Conservation (phyloP, 1,140 invertebrate genomes). For the Drosophila ohnishii region DNA sequence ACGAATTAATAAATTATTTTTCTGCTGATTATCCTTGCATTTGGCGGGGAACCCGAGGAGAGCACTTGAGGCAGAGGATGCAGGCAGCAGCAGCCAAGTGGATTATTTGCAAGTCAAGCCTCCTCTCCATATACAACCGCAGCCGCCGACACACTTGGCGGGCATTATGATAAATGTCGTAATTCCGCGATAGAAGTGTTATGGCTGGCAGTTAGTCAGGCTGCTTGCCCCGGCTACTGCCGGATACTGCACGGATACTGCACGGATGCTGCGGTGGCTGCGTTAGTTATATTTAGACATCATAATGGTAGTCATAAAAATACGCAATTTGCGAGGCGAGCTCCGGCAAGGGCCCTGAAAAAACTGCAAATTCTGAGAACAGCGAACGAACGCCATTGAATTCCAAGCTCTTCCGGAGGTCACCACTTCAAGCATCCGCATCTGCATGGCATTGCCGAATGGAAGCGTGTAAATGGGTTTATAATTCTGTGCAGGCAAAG, state of each 20-base stretch:
- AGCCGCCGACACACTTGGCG: slow-evolving; percentile 4
- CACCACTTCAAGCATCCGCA: slow-evolving; percentile 18
- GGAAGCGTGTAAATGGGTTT: slow-evolving; percentile 26
- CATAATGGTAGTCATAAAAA: slow-evolving; percentile 51
- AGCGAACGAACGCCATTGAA: slow-evolving; percentile 19
- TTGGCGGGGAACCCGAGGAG: not conserved
- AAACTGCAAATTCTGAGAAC: slow-evolving; percentile 23
- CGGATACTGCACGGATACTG: slow-evolving; percentile 20
- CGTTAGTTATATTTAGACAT: slow-evolving; percentile 45
- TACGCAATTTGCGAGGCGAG: slow-evolving; percentile 36
- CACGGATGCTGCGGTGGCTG: slow-evolving; percentile 13
- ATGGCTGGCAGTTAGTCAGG: slow-evolving; percentile 43
- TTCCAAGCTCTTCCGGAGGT: slow-evolving; percentile 18
- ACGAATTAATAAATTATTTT: slow-evolving; percentile 23
- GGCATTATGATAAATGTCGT: slow-evolving; percentile 56
- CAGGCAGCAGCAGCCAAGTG: slow-evolving; percentile 38
- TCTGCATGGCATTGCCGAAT: slow-evolving; percentile 22
- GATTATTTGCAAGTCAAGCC: slow-evolving; percentile 43
- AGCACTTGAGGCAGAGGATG: slow-evolving; percentile 35
- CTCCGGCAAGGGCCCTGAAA: slow-evolving; percentile 6
- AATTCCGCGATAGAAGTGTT: slow-evolving; percentile 53
- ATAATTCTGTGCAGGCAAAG: not conserved
- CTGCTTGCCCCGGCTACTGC: slow-evolving; percentile 31
- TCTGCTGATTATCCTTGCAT: slow-evolving; percentile 26
- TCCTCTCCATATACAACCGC: not conserved